A percentile compares a stretch with the other conserved stretches of the same genome.
These are phyloP conservation scores for Beris morrisii DNA, from an alignment of 2,888 invertebrate genomes.

Conservation along the genomic window DNA sequence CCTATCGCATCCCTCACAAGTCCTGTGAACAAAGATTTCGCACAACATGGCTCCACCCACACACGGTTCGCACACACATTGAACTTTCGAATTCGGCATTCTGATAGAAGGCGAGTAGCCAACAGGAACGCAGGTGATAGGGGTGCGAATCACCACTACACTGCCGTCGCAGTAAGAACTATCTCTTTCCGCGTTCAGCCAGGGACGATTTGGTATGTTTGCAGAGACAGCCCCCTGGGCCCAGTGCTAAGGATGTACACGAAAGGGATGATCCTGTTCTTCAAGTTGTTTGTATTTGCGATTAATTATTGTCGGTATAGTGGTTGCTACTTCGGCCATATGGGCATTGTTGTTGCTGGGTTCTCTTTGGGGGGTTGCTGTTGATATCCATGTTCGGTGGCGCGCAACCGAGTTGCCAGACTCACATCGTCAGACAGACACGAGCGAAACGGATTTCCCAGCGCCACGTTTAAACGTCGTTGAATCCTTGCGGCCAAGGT, in stretches of 20 bases:
- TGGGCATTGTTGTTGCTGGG: constrained; percentile 25
- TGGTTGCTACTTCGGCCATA: constrained; percentile 28
- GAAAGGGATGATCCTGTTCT: constrained; percentile 38
- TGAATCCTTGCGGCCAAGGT: constrained; percentile 23
- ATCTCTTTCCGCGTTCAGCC: constrained; percentile 2
- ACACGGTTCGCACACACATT: neutral
- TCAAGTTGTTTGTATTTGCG: constrained; percentile 37
- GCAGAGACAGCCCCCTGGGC: constrained; percentile 31
- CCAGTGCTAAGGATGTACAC: constrained; percentile 32
- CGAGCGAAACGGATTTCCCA: constrained; percentile 36
- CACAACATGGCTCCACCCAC: constrained; percentile 35
- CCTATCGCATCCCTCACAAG: constrained; percentile 12
- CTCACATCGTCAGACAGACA: constrained; percentile 13
- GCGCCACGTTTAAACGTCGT: constrained; percentile 14
- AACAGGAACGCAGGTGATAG: constrained; percentile 18
- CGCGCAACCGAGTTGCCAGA: constrained; percentile 16
- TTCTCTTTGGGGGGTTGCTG: constrained; percentile 13
- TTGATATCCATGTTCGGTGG: constrained; percentile 19
- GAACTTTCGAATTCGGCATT: constrained; percentile 23
- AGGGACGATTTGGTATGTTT: constrained; percentile 6
- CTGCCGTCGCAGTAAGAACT: neutral
- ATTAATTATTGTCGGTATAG: constrained; percentile 36
- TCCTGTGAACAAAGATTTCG: constrained; percentile 2
- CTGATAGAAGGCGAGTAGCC: constrained; percentile 13
- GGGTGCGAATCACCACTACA: constrained; percentile 23